Evolutionary conservation across 2,888 invertebrate genomes (phyloP), one percentile per base, ranked within the genome.

Genomic region (Eretmocerus hayati): DNA sequence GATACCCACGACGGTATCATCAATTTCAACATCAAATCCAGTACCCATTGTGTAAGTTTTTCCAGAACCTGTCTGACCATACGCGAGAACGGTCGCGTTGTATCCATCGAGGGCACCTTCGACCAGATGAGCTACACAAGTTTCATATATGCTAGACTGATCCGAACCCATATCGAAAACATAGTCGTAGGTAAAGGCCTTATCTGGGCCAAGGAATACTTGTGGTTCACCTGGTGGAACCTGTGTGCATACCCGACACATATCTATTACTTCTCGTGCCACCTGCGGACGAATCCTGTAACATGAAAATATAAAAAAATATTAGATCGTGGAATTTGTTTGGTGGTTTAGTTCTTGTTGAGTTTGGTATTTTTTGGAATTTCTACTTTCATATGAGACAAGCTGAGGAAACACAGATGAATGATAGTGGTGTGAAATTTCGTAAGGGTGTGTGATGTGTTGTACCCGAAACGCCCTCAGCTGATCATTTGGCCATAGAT

Each of bases 1-100:
- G 63, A 99, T 95, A 20, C 97, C 97, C 31, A 69, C 55, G 19
- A 70, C 54, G 46, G 39, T 55, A 16, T 70, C 67, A 39, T 67
- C 71, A 37, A 71, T 61, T 56, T 71, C 71, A 56, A 79, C 82
- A 63, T 96, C 95, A 74, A 96, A 96, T 5, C 94, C 95, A 15
- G 96, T 95, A 46, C 97, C 97, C 96, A 99, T 99, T 3, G 95
- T 94, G 73, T 92, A 95, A 0, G 97, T 99, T 76, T 99, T 99
- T 3, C 97, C 97, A 32, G 94, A 94, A 3, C 97, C 97, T 39
- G 99, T 99, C 85, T 91, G 78, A 9, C 71, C 71, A 37, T 71
- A 72, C 0, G 97, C 97, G 62, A 99, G 79, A 35, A 97, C 90
- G 11, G 97, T 97, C 15, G 96, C 97, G 77, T 99, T 97, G 75